Conservation (phyloP, 1,140 invertebrate genomes). For the Sycobia sp. region DNA sequence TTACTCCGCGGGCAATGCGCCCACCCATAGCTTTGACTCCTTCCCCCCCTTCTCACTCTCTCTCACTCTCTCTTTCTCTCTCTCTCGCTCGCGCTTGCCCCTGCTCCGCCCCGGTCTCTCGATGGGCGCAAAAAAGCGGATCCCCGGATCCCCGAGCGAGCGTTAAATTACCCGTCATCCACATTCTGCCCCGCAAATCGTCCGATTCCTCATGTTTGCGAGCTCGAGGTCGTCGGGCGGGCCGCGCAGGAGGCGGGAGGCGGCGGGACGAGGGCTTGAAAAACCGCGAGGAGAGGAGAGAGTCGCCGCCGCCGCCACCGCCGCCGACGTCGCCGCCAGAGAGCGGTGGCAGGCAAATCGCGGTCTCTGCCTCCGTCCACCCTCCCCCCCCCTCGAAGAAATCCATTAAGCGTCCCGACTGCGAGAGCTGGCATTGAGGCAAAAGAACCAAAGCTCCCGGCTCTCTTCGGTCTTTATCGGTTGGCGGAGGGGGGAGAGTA, state of each 20-base stretch:
- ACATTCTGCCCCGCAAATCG: conserved; percentile 23
- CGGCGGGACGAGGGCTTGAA: neutral
- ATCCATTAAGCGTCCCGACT: conserved; percentile 37
- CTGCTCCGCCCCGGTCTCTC: neutral
- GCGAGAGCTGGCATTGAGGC: neutral
- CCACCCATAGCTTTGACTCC: too few species aligned
- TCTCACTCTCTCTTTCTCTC: too few species aligned
- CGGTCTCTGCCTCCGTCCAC: too few species aligned
- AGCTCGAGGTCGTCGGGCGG: too few species aligned
- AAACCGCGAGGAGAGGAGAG: conserved; percentile 2
- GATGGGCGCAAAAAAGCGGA: conserved; percentile 8
- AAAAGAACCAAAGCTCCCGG: conserved; percentile 37
- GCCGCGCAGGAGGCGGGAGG: neutral
- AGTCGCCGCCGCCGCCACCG: too few species aligned
- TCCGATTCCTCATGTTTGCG: conserved; percentile 21
- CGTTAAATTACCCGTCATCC: conserved; percentile 21
- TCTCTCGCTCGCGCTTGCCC: too few species aligned
- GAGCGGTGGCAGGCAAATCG: conserved; percentile 39
- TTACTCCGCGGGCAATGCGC: too few species aligned
- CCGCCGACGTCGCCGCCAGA: too few species aligned
- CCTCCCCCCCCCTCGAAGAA: conserved; percentile 40
- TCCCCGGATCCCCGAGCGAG: neutral
- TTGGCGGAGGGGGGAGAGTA: too few species aligned
- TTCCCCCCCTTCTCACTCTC: too few species aligned
- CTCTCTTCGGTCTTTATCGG: too few species aligned